These are phyloP conservation scores for Thera britannica DNA, from an alignment of 2,888 invertebrate genomes.

Conservation along the genomic window DNA sequence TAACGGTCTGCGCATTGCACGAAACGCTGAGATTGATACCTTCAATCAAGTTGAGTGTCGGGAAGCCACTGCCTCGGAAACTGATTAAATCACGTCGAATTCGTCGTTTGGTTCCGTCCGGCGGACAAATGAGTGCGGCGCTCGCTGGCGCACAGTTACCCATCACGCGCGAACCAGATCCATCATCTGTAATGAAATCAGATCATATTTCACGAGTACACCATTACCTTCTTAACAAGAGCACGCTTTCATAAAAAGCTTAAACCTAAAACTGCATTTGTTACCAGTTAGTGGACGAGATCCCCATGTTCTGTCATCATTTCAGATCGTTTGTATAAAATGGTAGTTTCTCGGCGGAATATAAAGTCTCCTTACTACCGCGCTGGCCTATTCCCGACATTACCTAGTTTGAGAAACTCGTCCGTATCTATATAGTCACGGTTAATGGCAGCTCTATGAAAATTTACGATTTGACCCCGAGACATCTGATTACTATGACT, in stretches of 20 bases:
- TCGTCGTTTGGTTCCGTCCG: slow-evolving; percentile 60
- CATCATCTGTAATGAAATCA: slow-evolving; percentile 58
- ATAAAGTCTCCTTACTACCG: slow-evolving; percentile 29
- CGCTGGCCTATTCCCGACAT: slow-evolving; percentile 28
- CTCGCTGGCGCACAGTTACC: slow-evolving; percentile 66
- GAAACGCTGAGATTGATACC: slow-evolving; percentile 80
- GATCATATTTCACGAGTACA: slow-evolving; percentile 53
- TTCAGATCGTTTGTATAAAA: slow-evolving; percentile 35
- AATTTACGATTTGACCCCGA: slow-evolving; percentile 53
- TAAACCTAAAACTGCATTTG: slow-evolving; percentile 14
- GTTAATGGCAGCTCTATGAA: slow-evolving; percentile 44
- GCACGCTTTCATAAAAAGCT: slow-evolving; percentile 29
- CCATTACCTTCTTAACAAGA: slow-evolving; percentile 32
- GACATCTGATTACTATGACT: slow-evolving; percentile 52
- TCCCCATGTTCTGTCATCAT: slow-evolving; percentile 30
- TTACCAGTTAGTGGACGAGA: slow-evolving; percentile 24
- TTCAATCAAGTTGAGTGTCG: slow-evolving; percentile 76
- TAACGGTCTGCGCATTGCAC: slow-evolving; percentile 79
- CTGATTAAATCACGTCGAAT: slow-evolving; percentile 83
- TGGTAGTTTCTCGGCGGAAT: slow-evolving; percentile 29
- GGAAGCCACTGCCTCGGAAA: slow-evolving; percentile 66
- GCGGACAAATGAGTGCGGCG: slow-evolving; percentile 69
- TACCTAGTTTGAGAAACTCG: slow-evolving; percentile 39
- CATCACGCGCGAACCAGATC: slow-evolving; percentile 74
- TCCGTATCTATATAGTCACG: slow-evolving; percentile 39